phyloP scores from a whole-genome alignment of 2,888 invertebrate genomes.

The Coelogynopora nodosa region DNA sequence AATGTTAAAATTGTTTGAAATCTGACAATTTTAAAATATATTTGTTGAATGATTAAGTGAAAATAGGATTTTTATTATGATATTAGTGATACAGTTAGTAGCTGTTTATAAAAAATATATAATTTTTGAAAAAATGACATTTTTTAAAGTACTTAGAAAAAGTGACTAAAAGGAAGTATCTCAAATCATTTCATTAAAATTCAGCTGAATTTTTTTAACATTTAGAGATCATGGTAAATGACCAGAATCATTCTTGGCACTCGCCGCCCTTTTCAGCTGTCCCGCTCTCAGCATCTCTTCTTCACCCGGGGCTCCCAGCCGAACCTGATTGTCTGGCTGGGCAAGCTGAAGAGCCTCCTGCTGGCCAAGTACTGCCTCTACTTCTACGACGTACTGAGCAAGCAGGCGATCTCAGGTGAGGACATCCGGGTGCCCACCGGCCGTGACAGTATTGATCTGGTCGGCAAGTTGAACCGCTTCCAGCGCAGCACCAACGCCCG shows the following conservation, averaged over 20 bases:
- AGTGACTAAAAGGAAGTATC: too few relatives aligned
- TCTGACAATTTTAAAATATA: too few relatives aligned
- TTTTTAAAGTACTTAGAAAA: too few relatives aligned
- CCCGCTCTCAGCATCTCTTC: background rate
- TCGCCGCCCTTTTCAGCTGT: background rate
- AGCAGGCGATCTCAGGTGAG: background rate
- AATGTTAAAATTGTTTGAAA: too few relatives aligned
- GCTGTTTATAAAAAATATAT: too few relatives aligned
- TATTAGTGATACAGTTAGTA: too few relatives aligned
- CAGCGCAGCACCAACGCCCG: slow-evolving; percentile 12
- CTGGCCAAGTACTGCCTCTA: slow-evolving; percentile 41
- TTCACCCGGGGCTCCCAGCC: slow-evolving; percentile 3
- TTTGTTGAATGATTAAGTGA: too few relatives aligned
- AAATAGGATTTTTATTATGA: too few relatives aligned
- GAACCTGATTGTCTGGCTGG: slow-evolving; percentile 33
- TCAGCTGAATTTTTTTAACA: too few relatives aligned
- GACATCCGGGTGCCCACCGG: background rate
- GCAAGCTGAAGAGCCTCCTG: slow-evolving; percentile 18
- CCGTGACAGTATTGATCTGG: slow-evolving; percentile 8
- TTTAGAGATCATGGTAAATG: too few relatives aligned
- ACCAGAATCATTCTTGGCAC: background rate
- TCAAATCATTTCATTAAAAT: too few relatives aligned
- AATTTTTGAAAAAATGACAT: too few relatives aligned
- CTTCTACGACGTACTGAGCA: slow-evolving; percentile 35
- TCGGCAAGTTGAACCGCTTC: background rate